Conservation (phyloP, 2,797 vertebrate genomes). For the Poecilia picta region DNA sequence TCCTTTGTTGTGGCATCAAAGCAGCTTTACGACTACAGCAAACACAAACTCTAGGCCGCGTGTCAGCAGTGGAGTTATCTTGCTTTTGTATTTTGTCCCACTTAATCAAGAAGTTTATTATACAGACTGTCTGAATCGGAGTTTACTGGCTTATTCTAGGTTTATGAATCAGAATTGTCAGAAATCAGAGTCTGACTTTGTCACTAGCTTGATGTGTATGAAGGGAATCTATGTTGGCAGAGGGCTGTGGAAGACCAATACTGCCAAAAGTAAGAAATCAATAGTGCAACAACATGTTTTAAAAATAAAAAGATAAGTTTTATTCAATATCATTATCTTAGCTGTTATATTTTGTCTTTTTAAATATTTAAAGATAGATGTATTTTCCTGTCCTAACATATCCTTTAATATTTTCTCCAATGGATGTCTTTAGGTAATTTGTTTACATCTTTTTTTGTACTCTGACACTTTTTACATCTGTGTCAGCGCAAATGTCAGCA, state of each 20-base stretch:
- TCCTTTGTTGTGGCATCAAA: constrained; percentile 1
- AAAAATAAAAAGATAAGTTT: neutral
- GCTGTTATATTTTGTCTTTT: neutral
- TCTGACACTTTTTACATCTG: neutral
- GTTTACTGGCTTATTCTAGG: neutral
- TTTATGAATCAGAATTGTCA: neutral
- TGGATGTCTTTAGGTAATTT: neutral
- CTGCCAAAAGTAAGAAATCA: neutral
- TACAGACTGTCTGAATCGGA: neutral
- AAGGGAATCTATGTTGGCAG: neutral
- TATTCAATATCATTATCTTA: neutral
- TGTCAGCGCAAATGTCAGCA: too few relatives aligned
- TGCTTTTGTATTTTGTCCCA: neutral
- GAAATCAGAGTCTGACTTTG: neutral
- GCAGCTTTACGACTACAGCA: neutral
- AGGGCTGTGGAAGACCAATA: neutral
- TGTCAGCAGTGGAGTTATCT: neutral
- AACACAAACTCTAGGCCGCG: neutral
- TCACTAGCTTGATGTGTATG: neutral
- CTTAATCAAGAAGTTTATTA: neutral
- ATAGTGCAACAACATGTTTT: neutral
- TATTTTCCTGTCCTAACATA: neutral
- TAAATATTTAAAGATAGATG: neutral
- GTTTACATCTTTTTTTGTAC: neutral
- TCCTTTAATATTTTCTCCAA: neutral